Conservation (phyloP, 2,797 vertebrate species). For the Diglossa cyanea region DNA sequence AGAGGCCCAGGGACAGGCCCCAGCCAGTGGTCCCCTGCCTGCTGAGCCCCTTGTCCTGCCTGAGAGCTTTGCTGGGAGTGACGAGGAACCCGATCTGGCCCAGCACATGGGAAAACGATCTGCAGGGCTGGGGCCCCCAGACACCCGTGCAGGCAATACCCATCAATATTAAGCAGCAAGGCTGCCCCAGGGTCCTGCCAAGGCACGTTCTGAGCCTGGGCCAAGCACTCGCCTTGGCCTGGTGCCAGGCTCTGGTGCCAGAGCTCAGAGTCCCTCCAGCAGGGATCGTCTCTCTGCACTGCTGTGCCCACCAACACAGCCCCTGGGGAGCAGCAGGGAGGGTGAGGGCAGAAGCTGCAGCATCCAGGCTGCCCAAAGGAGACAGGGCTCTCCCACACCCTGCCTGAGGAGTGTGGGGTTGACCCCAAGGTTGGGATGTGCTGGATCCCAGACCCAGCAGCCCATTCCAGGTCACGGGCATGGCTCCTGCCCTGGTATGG, state of each 20-base stretch:
- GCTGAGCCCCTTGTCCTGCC: neutral
- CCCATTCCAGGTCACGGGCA: neutral
- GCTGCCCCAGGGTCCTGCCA: neutral
- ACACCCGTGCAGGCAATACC: neutral
- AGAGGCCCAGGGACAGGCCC: rapidly evolving
- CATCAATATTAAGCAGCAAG: constrained; percentile 54
- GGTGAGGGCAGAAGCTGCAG: neutral
- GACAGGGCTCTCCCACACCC: neutral
- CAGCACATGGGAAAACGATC: constrained; percentile 1
- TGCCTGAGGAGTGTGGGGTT: rapidly evolving
- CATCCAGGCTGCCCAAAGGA: neutral
- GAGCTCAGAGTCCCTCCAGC: neutral
- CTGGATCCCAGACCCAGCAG: neutral
- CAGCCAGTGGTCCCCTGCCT: neutral
- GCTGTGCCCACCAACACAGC: neutral
- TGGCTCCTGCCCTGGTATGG: neutral
- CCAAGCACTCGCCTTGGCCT: neutral
- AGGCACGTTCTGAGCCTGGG: neutral
- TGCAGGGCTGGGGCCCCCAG: neutral
- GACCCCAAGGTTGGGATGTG: neutral
- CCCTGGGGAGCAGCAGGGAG: neutral
- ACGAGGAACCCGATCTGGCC: constrained; percentile 16
- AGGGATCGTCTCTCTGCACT: rapidly evolving
- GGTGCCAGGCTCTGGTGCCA: neutral
- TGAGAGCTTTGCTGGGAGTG: neutral